phyloP scores from a whole-genome alignment of 1,140 invertebrate genomes.

The Lutraria rhynchaena region DNA sequence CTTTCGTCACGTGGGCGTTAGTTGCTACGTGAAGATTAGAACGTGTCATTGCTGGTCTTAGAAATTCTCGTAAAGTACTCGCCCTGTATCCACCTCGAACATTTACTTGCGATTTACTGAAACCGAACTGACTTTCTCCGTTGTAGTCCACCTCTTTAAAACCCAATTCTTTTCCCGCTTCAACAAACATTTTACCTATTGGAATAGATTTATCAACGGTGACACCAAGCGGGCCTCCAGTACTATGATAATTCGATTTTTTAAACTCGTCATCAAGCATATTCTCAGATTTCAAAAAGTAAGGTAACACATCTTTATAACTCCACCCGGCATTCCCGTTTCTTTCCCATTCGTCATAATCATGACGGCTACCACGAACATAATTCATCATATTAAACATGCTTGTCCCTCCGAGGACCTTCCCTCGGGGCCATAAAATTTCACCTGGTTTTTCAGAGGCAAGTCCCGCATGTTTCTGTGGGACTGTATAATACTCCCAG shows the following conservation, averaged over 20 bases:
- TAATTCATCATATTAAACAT: constrained; percentile 95
- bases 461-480: constrained; percentile 84
- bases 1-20: constrained; percentile 39
- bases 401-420: constrained; percentile 76
- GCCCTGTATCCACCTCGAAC: constrained; percentile 6
- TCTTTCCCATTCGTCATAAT: constrained; percentile 95
- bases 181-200: constrained; percentile 59
- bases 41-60: constrained; percentile 31
- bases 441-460: not conserved
- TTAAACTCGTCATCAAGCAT: constrained; percentile 83
- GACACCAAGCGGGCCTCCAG: constrained; percentile 62
- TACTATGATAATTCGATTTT: constrained; percentile 59
- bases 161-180: constrained; percentile 66
- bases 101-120: constrained; percentile 5
- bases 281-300: constrained; percentile 92
- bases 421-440: constrained; percentile 87
- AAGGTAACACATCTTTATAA: constrained; percentile 91
- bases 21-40: constrained; percentile 15
- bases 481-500: constrained; percentile 96
- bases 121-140: constrained; percentile 42
- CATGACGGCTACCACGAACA: constrained; percentile 92
- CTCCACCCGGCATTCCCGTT: constrained; percentile 95
- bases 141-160: constrained; percentile 60
- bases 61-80: constrained; percentile 27
- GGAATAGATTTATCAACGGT: constrained; percentile 51